Base-by-base conservation (phyloP, 2,113 vertebrate genomes). In the Malaclemys terrapin region DNA sequence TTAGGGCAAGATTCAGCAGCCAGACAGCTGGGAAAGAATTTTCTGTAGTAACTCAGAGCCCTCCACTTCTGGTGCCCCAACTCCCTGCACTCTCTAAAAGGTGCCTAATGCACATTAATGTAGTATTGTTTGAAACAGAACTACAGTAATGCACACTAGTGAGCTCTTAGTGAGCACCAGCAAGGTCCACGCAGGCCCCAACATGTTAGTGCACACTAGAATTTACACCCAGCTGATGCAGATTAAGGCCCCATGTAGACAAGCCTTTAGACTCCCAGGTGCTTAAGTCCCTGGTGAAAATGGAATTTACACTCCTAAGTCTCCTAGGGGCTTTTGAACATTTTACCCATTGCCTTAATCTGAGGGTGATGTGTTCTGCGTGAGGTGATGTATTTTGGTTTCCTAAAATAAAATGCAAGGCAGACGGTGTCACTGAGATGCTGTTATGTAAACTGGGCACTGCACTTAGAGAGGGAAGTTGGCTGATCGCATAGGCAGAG, bases 391-490 rank as follows among this genome's bases (percentile, higher is more conserved):
- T 8, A 24, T n/a, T 93, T 85, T 76, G 10, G 78, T 87, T 85
- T 84, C 53, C 27, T 8, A 50, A 93, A 89, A 90, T 3, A 80
- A 49, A 89, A 42, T 6, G 2, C 84, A 6, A 4, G 42, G 5
- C 24, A 7, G 7, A 42, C 20, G 45, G 79, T 79, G 2, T 76
- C 35, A 38, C 42, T 82, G 45, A 69, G 27, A 76, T 52, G 31
- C 6, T 72, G 59, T 12, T 52, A 29, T 0, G 27, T 31, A 88
- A 93, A 88, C 53, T 25, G 0, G 3, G 0, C 82, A 56, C 62
- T 90, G 91, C 81, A 88, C 6, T 27, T 82, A 2, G 35, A 38
- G 0, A 4, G 14, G 4, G 4, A 17, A 3, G 24, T 54, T 59
- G 47, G 8, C 4, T 5, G 2, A 80, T 80, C 75, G 1, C 22